Evolutionary conservation across 2,797 vertebrate genomes (phyloP).

Genomic region (Sebastes oblongus): DNA sequence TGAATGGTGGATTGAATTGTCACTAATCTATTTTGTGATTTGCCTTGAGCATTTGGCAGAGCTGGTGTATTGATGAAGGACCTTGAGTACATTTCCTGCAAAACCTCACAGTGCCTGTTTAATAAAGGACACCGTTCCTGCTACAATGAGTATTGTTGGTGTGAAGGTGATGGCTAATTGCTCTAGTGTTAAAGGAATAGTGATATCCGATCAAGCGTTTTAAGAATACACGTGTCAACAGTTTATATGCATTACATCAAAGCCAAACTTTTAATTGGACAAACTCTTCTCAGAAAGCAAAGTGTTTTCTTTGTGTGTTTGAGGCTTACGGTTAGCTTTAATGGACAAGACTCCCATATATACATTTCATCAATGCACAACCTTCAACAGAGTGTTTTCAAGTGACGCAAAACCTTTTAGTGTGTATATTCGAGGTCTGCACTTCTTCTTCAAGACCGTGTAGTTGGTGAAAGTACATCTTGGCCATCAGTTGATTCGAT

Average conservation of each 20-base stretch:
- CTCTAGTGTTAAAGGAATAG: background rate
- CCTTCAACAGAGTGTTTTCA: background rate
- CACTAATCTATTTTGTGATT: conserved; percentile 57
- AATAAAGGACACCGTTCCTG: conserved; percentile 36
- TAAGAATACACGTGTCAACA: conserved; percentile 2
- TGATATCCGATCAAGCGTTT: conserved; percentile 1
- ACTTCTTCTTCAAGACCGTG: background rate
- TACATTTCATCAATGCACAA: background rate
- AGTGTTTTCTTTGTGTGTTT: background rate
- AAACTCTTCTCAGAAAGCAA: background rate
- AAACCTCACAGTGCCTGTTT: conserved; percentile 29
- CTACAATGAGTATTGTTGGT: conserved; percentile 12
- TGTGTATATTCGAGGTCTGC: background rate
- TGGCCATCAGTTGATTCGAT: background rate
- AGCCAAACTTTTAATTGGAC: conserved; percentile 5
- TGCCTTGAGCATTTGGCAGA: conserved; percentile 53
- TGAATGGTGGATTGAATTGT: conserved; percentile 51
- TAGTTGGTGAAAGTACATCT: background rate
- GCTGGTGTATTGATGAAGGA: conserved; percentile 47
- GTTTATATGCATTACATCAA: background rate
- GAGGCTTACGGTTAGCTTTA: background rate
- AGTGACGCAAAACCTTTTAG: background rate
- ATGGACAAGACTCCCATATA: background rate
- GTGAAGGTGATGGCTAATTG: conserved; percentile 36
- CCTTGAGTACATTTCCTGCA: conserved; percentile 36